These are phyloP conservation scores for Tachysurus fulvidraco DNA, from an alignment of 2,113 vertebrate species.

Conservation along the genomic window DNA sequence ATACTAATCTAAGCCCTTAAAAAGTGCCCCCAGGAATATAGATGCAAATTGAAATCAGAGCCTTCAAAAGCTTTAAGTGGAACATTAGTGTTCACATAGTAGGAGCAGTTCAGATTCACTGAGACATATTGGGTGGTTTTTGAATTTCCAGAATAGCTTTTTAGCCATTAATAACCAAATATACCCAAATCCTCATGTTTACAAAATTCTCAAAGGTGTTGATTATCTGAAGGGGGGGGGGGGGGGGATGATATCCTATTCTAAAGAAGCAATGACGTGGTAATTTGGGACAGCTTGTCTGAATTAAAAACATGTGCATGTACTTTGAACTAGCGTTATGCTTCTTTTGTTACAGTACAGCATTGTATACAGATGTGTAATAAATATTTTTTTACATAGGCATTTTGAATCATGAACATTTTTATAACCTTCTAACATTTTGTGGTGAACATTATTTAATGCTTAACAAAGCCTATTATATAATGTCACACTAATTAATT, in stretches of 20 bases:
- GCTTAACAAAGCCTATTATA: not conserved
- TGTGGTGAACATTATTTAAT: not conserved
- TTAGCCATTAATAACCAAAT: not conserved
- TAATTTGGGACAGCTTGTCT: not conserved
- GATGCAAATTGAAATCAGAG: not conserved
- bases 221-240: not conserved
- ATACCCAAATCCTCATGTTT: not conserved
- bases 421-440: not conserved
- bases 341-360: not conserved
- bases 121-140: not conserved
- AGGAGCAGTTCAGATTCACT: not conserved
- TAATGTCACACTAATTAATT: not conserved
- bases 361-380: not conserved
- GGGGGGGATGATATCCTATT: not conserved
- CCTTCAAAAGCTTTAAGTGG: not conserved
- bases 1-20: not conserved
- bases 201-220: not conserved
- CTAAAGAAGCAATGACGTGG: not conserved
- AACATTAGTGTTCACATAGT: not conserved
- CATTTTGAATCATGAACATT: not conserved
- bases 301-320: not conserved
- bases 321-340: not conserved
- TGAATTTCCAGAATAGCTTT: not conserved
- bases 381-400: not conserved
- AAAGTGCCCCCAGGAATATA: not conserved